Conservation (phyloP, 2,113 vertebrate species). For the Indicator indicator region DNA sequence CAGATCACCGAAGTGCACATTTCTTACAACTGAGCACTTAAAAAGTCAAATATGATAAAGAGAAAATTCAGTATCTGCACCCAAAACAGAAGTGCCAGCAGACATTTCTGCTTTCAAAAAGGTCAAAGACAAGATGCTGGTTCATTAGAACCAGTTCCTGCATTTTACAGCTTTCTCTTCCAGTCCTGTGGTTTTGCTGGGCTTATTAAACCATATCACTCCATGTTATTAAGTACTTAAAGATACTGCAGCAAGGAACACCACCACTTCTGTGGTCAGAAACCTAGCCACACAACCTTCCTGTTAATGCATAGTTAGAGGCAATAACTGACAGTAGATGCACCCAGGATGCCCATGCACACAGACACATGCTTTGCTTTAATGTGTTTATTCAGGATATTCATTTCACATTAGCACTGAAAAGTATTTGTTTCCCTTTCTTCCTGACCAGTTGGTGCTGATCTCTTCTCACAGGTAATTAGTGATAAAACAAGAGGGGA, state of each 20-base stretch:
- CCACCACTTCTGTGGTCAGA: neutral
- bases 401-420: neutral
- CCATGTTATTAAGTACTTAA: neutral
- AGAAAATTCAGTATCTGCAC: neutral
- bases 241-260: slow-evolving; percentile 5
- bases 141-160: slow-evolving; percentile 28
- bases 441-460: too few relatives aligned
- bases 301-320: neutral
- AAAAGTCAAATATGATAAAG: neutral
- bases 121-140: neutral
- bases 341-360: neutral
- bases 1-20: neutral
- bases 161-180: slow-evolving; percentile 31
- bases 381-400: neutral
- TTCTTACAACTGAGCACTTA: neutral
- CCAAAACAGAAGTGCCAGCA: neutral
- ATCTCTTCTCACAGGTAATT: too few relatives aligned
- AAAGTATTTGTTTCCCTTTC: neutral
- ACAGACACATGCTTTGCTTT: neutral
- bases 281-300: neutral
- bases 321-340: neutral
- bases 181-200: slow-evolving; percentile 33
- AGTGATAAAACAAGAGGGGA: too few relatives aligned
- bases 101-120: neutral
- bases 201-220: neutral